phyloP scores from a whole-genome alignment of 2,888 invertebrate genomes.

The Drosophila borborema region DNA sequence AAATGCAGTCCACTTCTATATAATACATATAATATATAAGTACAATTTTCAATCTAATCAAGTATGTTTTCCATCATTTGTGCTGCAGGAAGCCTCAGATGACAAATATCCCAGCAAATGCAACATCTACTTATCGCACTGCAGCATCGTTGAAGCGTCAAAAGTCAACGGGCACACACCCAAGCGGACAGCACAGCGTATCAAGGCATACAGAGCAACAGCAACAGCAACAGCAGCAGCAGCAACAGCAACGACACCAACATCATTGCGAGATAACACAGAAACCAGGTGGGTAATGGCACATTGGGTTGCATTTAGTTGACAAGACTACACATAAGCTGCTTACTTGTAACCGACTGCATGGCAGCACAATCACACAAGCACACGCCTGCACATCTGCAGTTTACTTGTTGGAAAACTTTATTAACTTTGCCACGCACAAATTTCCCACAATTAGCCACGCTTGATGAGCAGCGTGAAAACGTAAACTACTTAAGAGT shows the following conservation, averaged over 20 bases:
- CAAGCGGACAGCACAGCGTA: constrained; percentile 76
- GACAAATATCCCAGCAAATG: constrained; percentile 43
- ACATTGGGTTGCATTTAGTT: constrained; percentile 23
- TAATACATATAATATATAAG: neutral
- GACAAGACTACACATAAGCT: constrained; percentile 26
- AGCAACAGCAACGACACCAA: constrained; percentile 35
- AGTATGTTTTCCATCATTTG: neutral
- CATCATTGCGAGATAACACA: constrained; percentile 70
- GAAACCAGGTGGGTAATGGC: constrained; percentile 76
- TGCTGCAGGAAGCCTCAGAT: constrained; percentile 66
- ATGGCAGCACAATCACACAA: neutral
- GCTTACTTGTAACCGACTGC: constrained; percentile 2
- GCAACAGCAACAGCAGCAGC: constrained; percentile 24
- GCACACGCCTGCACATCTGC: neutral
- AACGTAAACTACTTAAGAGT: constrained; percentile 51
- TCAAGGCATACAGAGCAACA: constrained; percentile 43
- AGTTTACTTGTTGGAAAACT: constrained; percentile 21
- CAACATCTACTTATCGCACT: constrained; percentile 62
- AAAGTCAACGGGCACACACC: constrained; percentile 78
- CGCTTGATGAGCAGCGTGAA: constrained; percentile 35
- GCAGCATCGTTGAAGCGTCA: constrained; percentile 79
- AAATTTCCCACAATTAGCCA: constrained; percentile 46
- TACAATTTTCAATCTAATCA: constrained; percentile 9
- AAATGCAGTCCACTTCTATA: neutral
- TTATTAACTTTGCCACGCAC: constrained; percentile 28